phyloP scores from a whole-genome alignment of 2,113 vertebrate genomes.

The Scalopus aquaticus region DNA sequence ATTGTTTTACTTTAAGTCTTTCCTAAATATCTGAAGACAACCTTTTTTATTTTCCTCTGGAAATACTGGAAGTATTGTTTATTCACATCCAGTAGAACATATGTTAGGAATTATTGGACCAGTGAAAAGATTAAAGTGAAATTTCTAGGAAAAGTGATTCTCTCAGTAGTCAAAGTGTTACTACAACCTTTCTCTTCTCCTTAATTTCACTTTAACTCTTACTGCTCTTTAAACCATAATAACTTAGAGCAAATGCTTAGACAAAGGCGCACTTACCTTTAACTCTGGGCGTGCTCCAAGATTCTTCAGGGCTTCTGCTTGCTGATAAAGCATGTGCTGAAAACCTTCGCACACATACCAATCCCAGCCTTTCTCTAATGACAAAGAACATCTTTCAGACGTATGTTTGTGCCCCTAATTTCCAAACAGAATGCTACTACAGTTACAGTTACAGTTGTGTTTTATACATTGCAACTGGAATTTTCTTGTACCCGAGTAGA shows the following conservation, averaged over 20 bases:
- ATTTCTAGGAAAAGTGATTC: background rate
- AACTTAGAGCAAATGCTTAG: background rate
- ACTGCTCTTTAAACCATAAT: background rate
- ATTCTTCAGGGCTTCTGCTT: conserved; percentile 90
- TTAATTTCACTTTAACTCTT: background rate
- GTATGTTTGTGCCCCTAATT: rapidly evolving
- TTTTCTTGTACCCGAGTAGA: background rate
- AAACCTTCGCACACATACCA: conserved; percentile 96
- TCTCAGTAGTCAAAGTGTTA: background rate
- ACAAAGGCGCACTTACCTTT: conserved; percentile 86
- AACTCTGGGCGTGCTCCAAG: conserved; percentile 89
- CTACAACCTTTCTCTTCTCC: too few relatives aligned
- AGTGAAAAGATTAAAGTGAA: background rate
- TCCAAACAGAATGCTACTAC: too few relatives aligned
- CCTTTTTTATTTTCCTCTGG: background rate
- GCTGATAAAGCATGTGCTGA: conserved; percentile 92
- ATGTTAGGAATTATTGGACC: background rate
- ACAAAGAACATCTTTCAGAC: background rate
- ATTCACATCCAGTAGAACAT: background rate
- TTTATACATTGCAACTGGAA: background rate
- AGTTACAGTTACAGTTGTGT: background rate
- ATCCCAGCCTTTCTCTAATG: conserved; percentile 82
- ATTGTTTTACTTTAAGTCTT: background rate
- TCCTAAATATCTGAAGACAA: background rate
- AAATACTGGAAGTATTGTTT: background rate